Evolutionary conservation across 1,140 invertebrate species (phyloP).

Genomic region (Archivesica marissinica): DNA sequence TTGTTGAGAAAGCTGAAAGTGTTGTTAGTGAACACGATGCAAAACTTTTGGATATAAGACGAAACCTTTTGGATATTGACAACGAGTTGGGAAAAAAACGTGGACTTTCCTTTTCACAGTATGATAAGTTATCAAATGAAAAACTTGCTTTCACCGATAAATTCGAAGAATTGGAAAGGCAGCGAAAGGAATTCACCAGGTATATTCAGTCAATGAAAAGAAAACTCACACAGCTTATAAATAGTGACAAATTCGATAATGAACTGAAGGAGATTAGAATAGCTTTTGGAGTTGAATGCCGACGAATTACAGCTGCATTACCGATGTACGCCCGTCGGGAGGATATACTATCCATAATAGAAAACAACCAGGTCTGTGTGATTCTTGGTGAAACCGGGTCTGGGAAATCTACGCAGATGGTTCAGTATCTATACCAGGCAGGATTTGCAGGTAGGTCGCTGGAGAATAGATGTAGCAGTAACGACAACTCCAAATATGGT

Average conservation of each 20-base stretch:
- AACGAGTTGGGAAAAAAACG: background rate
- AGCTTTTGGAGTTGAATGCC: conserved; percentile 73
- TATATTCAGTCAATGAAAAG: conserved; percentile 46
- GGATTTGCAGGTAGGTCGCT: conserved; percentile 79
- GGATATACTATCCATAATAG: conserved; percentile 73
- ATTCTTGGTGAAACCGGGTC: conserved; percentile 98
- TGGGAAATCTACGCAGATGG: conserved; percentile 87
- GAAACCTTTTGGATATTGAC: background rate
- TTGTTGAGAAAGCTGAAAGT: background rate
- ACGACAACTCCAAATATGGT: background rate
- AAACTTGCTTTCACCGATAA: conserved; percentile 70
- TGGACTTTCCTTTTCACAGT: background rate
- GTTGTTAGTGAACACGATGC: conserved; percentile 3
- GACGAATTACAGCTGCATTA: conserved; percentile 67
- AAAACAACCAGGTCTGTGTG: conserved; percentile 86
- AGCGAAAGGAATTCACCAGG: conserved; percentile 69
- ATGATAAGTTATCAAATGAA: conserved; percentile 41
- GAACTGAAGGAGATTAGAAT: conserved; percentile 62
- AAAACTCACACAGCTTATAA: conserved; percentile 51
- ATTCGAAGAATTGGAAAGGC: conserved; percentile 68
- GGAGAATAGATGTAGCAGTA: background rate
- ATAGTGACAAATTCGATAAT: conserved; percentile 43
- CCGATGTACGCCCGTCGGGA: conserved; percentile 78
- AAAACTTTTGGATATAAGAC: conserved; percentile 5
- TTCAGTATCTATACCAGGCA: conserved; percentile 78